A percentile compares a stretch with the other conserved stretches of the same genome.
phyloP scores from a whole-genome alignment of 2,797 vertebrate genomes.

The Chloroceryle amazona region DNA sequence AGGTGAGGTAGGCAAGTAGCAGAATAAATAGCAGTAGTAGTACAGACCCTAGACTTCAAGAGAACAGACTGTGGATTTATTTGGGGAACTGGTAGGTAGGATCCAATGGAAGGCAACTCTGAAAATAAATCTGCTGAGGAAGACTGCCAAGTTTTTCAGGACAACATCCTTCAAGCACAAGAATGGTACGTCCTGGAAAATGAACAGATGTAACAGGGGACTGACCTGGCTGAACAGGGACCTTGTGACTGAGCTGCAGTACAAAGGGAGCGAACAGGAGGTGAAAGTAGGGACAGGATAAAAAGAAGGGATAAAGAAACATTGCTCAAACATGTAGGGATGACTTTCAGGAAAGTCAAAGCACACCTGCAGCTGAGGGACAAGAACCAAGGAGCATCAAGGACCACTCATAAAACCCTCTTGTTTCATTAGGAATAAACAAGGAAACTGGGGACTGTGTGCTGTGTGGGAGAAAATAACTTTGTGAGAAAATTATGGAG shows the following conservation, averaged over 20 bases:
- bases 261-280: background rate
- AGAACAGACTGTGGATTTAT: background rate
- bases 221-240: background rate
- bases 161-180: background rate
- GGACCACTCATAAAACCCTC: fast-evolving
- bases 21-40: background rate
- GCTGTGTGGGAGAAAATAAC: background rate
- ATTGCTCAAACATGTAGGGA: background rate
- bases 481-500: background rate
- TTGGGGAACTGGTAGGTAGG: background rate
- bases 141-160: background rate
- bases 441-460: background rate
- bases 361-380: background rate
- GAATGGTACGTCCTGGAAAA: background rate
- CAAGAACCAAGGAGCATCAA: background rate
- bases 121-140: background rate
- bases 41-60: background rate
- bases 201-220: background rate
- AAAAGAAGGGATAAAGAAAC: background rate
- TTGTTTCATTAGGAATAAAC: background rate
- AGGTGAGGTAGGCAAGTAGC: background rate
- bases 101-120: background rate
- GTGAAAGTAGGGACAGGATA: background rate
- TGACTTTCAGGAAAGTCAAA: background rate
- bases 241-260: background rate